Evolutionary conservation across 1,140 invertebrate genomes (phyloP).

Genomic region (Drosophila guanche): DNA sequence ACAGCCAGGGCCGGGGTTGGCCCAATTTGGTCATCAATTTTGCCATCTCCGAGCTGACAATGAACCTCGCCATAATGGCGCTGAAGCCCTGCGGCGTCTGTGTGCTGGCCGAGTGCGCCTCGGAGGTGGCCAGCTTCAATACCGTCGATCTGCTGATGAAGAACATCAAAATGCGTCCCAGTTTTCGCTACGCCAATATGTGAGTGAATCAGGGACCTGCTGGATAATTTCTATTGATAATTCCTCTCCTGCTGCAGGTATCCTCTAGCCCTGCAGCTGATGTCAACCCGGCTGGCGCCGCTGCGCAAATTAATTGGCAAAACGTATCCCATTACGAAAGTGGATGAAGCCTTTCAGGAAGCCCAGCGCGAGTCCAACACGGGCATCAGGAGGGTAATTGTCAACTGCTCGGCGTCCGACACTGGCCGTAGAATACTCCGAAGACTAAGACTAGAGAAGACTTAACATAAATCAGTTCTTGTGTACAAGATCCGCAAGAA

Average conservation of each 20-base stretch:
- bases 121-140: slow-evolving; percentile 70
- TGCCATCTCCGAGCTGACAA: slow-evolving; percentile 59
- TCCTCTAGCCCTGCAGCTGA: slow-evolving; percentile 65
- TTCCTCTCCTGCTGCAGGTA: slow-evolving; percentile 41
- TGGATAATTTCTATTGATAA: neutral
- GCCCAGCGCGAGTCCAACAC: slow-evolving; percentile 64
- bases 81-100: slow-evolving; percentile 63
- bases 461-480: slow-evolving; percentile 9
- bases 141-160: slow-evolving; percentile 74
- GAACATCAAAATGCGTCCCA: slow-evolving; percentile 68
- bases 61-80: slow-evolving; percentile 75
- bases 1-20: slow-evolving; percentile 55
- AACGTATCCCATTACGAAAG: slow-evolving; percentile 31
- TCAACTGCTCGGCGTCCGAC: slow-evolving; percentile 53
- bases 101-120: slow-evolving; percentile 68
- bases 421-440: neutral
- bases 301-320: slow-evolving; percentile 62
- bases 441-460: neutral
- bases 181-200: slow-evolving; percentile 75
- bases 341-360: slow-evolving; percentile 53
- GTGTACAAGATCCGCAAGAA: slow-evolving; percentile 22
- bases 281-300: slow-evolving; percentile 52
- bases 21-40: slow-evolving; percentile 70
- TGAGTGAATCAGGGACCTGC: slow-evolving; percentile 8
- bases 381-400: slow-evolving; percentile 60